These are phyloP conservation scores for Callipepla californica DNA, from an alignment of 2,113 vertebrate species.

Conservation along the genomic window DNA sequence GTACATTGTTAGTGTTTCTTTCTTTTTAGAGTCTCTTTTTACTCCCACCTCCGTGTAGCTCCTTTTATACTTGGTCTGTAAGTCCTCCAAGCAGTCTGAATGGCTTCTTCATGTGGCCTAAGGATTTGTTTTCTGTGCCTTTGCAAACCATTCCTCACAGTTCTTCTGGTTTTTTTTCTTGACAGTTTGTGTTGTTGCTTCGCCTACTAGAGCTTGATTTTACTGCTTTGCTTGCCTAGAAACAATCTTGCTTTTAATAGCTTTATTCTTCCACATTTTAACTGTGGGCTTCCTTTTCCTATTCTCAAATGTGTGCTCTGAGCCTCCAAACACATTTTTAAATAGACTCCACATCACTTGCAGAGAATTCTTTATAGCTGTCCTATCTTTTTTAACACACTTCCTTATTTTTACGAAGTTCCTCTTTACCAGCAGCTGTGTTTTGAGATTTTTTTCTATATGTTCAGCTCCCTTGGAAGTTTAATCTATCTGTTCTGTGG, in stretches of 20 bases:
- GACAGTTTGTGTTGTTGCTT: background rate
- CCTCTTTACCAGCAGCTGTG: background rate
- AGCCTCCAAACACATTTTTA: conserved; percentile 7
- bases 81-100: background rate
- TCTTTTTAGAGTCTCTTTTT: background rate
- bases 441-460: background rate
- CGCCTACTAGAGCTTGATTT: background rate
- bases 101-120: background rate
- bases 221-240: background rate
- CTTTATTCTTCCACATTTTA: background rate
- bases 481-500: background rate
- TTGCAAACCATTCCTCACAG: fast-evolving
- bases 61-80: background rate
- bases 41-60: background rate
- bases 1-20: background rate
- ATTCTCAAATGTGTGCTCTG: background rate
- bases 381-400: background rate
- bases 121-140: background rate
- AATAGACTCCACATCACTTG: background rate
- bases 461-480: background rate
- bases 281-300: background rate
- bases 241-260: background rate
- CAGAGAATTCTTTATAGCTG: background rate
- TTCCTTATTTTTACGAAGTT: conserved; percentile 37
- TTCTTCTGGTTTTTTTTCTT: background rate